A percentile compares a stretch with the other conserved stretches of the same genome.
These are phyloP conservation scores for Antennarius maculatus DNA, from an alignment of 2,797 vertebrate genomes.

Conservation along the genomic window DNA sequence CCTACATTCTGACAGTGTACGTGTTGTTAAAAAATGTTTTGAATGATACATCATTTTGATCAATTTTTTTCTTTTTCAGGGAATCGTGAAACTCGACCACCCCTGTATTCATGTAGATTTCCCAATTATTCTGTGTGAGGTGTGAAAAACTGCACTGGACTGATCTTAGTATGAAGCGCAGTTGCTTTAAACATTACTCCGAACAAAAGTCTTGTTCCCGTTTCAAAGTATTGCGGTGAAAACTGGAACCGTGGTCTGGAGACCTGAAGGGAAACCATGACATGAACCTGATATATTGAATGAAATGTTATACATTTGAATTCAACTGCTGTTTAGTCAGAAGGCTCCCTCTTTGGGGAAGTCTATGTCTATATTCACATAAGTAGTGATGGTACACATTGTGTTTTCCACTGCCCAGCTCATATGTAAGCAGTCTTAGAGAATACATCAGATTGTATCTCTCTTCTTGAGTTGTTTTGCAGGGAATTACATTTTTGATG, in stretches of 20 bases:
- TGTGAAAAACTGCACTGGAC: conserved; percentile 77
- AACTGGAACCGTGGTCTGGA: conserved; percentile 22
- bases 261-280: conserved; percentile 32
- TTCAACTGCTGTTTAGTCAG: conserved; percentile 30
- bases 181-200: conserved; percentile 24
- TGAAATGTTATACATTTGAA: conserved; percentile 56
- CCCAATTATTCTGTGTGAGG: conserved; percentile 95
- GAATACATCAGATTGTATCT: conserved; percentile 41
- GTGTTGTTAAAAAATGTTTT: background rate
- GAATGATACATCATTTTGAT: background rate
- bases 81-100: conserved; percentile 92
- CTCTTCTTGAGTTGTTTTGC: conserved; percentile 40
- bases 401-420: conserved; percentile 56
- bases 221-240: conserved; percentile 12
- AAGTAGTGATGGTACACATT: conserved; percentile 48
- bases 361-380: conserved; percentile 44
- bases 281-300: conserved; percentile 38
- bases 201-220: conserved; percentile 28
- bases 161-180: conserved; percentile 22
- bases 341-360: conserved; percentile 28
- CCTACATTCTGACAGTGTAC: background rate
- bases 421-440: conserved; percentile 59
- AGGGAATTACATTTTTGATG: conserved; percentile 53
- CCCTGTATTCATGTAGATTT: conserved; percentile 97
- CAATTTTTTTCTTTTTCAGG: conserved; percentile 74